Evolutionary conservation across 2,888 invertebrate species (phyloP).

Genomic region (Dioctria rufipes): DNA sequence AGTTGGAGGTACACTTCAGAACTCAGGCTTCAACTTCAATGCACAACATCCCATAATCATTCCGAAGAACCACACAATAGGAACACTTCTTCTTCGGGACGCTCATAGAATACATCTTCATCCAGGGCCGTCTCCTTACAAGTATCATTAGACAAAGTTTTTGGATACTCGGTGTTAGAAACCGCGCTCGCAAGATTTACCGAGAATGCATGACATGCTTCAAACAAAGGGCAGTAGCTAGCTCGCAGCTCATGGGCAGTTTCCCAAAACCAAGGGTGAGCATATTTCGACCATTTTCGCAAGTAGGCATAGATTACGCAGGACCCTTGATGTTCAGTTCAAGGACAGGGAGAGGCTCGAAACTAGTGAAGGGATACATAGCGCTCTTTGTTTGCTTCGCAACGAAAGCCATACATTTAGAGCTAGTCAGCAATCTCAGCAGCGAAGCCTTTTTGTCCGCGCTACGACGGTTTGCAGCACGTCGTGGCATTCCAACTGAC

Average conservation of each 20-base stretch:
- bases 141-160: conserved; percentile 28
- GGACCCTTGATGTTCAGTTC: conserved; percentile 32
- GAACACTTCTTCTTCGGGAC: conserved; percentile 19
- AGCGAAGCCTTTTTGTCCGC: conserved; percentile 21
- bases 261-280: background rate
- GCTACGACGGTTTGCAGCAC: conserved; percentile 10
- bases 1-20: conserved; percentile 20
- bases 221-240: background rate
- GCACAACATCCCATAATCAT: conserved; percentile 38
- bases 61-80: background rate
- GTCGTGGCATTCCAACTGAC: background rate
- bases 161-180: conserved; percentile 50
- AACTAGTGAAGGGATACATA: conserved; percentile 5
- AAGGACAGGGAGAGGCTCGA: background rate
- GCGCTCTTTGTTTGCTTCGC: conserved; percentile 23
- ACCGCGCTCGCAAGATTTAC: conserved; percentile 26
- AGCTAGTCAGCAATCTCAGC: conserved; percentile 5
- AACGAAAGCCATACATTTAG: conserved; percentile 32
- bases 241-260: background rate
- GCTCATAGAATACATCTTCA: conserved; percentile 7
- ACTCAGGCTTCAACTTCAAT: background rate
- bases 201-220: conserved; percentile 37
- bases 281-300: conserved; percentile 47
- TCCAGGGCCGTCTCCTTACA: conserved; percentile 34
- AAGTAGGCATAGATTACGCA: conserved; percentile 55